Evolutionary conservation across 2,797 vertebrate species (phyloP), one percentile per base, ranked within the genome.

Genomic region (Chelon auratus): DNA sequence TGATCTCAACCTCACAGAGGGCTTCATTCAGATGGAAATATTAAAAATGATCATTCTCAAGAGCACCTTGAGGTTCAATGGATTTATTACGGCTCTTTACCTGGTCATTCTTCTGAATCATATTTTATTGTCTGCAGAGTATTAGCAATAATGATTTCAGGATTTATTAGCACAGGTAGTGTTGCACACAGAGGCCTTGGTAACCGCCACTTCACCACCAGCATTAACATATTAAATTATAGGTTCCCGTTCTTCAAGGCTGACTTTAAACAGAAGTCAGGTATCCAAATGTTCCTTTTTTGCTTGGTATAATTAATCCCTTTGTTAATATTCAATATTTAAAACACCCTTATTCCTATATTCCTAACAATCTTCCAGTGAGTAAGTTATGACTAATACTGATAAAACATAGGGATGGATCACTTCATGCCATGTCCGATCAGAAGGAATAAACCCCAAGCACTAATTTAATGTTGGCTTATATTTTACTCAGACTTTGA

Each of bases 361-460:
- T 33, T 33, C 30, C 30, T 33, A 33, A 33, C 30, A 33, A 6
- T 6, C 15, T 54, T 45, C 15, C 15, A 45, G 43, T 45, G 15
- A 2, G 12, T 40, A 40, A 40, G 39, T 40, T 40, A 40, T 40
- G 9, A 37, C 10, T 24, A n/a, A 30, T 18, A 33, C 5, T 33
- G 30, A 8, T 5, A 33, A 33, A 33, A 33, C 30, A 33, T 8
- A 6, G 30, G 30, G 30, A 33, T 36, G 30, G 50, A 61, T 54
- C 30, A 59, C 48, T n/a, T 54, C 26, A 13, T 18, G 9, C 15
- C 18, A 26, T 20, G 40, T 36, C n/a, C 17, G 14, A 69, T 33
- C 10, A 42, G 67, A 37, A 45, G 18, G 57, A 69, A 52, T 69
- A 36, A 61, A 61, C 48, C 33, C 26, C 43, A 17, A 45, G 14